Evolutionary conservation across 2,888 invertebrate genomes (phyloP), one percentile per base, ranked within the genome.

Genomic region (Gonocerus acuteangulatus): DNA sequence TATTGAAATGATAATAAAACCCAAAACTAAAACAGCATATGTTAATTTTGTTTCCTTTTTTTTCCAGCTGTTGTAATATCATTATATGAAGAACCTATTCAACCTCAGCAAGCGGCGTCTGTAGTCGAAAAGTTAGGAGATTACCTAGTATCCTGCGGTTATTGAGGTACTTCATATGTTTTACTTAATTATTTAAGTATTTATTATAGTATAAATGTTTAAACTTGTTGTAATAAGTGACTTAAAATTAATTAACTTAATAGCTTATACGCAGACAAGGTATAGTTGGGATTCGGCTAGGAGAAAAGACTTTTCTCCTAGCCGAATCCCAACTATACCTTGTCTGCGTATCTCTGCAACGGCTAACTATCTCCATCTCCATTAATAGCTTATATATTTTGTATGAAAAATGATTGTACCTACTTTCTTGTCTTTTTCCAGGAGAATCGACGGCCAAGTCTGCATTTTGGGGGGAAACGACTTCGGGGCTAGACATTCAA

Each of bases 41-140:
- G n/a, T n/a, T n/a, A n/a, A n/a, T n/a, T n/a, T n/a, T n/a, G n/a
- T n/a, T n/a, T n/a, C n/a, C 68, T 69, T 72, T 75, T 77, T 76
- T 72, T 85, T 85, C 63, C 80, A 89, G 90, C 92, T 76, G 88
- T 92, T 78, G 91, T 93, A 78, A 86, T 93, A 77, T 89, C 92
- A 78, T 84, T 92, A 77, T 93, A 93, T 76, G 90, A 92, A 85
- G 92, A 93, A 81, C 92, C 92, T 76, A 91, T 92, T 79, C 92
- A 92, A 81, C 92, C 93, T 78, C 92, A 93, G 80, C 93, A 93
- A 82, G 92, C 92, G 75, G 93, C 93, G 78, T 91, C 91, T 72
- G 90, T 93, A 80, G 92, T 92, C 79, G 93, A 93, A 85, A 92
- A 92, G 84, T 84, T 93, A 84, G 92, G 93, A 82, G 93, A 93